Evolutionary conservation across 2,888 invertebrate species (phyloP), one percentile per base, ranked within the genome.

Genomic region (Melieria crassipennis): DNA sequence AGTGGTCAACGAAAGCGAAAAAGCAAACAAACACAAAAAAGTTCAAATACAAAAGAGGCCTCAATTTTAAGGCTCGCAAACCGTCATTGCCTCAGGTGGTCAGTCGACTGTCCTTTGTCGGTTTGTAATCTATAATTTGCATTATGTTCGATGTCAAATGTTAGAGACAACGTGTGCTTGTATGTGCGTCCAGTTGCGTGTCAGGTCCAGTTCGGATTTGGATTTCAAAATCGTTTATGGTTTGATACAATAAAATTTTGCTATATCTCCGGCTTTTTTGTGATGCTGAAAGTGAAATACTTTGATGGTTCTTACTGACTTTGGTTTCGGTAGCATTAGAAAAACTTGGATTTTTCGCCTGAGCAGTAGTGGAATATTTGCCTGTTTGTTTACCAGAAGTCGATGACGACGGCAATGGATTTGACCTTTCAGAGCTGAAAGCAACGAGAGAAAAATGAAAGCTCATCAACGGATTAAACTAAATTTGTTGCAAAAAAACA

Each of bases 301-400:
- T 82, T 77, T 83, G 83, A 81, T 82, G 85, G 93, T 96, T 96
- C 97, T 97, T 97, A 97, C 97, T 97, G 97, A 97, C 97, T 97
- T 97, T 97, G 96, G 92, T 92, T 91, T 93, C 91, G 91, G 91
- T 88, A 84, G 85, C 84, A 82, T 78, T 80, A 81, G 80, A 80
- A 77, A 79, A 78, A 78, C 79, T 78, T 81, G 79, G 75, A 73
- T 74, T 75, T 72, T 75, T 77, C 78, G 78, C 77, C 76, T 76
- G 77, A 76, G 75, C 73, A 74, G 77, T 73, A 76, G 82, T 80
- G 80, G 80, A 80, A 82, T 83, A 85, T 85, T 86, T 86, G 86
- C 84, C 84, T 85, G 81, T 83, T 84, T 84, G 85, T 84, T 84
- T 85, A 82, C 83, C 84, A 80, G 81, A 79, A 81, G 79, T 78